Base-by-base conservation (phyloP, 2,888 invertebrate genomes). In the Linyphia triangularis region DNA sequence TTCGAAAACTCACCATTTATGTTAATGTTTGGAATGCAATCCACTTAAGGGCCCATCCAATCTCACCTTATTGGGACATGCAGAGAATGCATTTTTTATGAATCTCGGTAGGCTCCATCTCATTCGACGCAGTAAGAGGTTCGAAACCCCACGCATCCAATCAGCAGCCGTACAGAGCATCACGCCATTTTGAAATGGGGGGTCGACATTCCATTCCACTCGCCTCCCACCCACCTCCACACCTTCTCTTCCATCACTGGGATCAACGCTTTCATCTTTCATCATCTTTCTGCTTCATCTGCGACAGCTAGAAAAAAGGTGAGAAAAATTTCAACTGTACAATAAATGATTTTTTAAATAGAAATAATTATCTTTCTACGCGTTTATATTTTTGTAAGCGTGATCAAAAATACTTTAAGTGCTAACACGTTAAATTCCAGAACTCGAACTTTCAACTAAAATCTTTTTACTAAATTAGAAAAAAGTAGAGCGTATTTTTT, bases 111-210 rank as follows among this genome's bases (percentile, higher is more conserved):
- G 57, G 30, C 22, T 26, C 61, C 51, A 70, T 79, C 81, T 67
- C 61, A 86, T 81, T 86, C 81, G 81, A 40, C 79, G 81, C 30
- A 22, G 28, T 22, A 69, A 28, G 26, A 59, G 72, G 57, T 70
- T 59, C 70, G 63, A 30, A 69, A 73, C 61, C 40, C 51, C 67
- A 13, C n/a, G 37, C 65, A 59, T 67, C 86, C 86, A 86, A 86
- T 86, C 73, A 86, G 86, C 81, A 26, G 22, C 59, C 72, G 65
- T 40, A 69, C 59, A 28, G 26, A 10, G 40, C 19, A 37, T 81
- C 73, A 73, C 86, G 81, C 72, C 73, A 73, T 59, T 79, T 19
- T 10, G 33, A 75, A 59, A 59, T 65, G 81, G 81, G 86, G 86
- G 75, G n/a, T 61, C 78, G 37, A 51, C 28, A 13, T 19, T 26